A percentile compares a stretch with the other conserved stretches of the same genome.
Evolutionary conservation across 2,113 vertebrate species (phyloP).

Genomic region (Onychostoma macrolepis): DNA sequence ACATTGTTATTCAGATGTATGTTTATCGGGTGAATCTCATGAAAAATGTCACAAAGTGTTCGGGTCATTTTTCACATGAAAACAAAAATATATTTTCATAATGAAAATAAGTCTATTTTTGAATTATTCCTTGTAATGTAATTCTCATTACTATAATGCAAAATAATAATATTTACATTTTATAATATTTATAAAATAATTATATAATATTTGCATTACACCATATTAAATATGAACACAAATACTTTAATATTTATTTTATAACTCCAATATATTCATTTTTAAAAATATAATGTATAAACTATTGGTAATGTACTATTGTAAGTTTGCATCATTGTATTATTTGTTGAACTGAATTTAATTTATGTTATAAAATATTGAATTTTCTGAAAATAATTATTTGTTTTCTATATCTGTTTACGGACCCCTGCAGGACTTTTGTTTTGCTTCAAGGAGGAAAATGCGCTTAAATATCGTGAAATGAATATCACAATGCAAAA

Average conservation of each 20-base stretch:
- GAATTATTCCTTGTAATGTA: too few relatives aligned
- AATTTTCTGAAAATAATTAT: neutral
- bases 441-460: neutral
- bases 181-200: neutral
- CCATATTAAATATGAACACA: neutral
- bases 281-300: neutral
- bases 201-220: neutral
- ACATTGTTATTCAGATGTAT: neutral
- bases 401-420: neutral
- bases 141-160: neutral
- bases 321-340: neutral
- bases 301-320: neutral
- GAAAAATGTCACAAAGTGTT: neutral
- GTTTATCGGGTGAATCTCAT: neutral
- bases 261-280: neutral
- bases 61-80: neutral
- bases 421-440: neutral
- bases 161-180: neutral
- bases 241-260: neutral
- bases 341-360: neutral
- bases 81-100: neutral
- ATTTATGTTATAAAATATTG: neutral
- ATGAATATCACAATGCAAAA: neutral
- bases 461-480: neutral
- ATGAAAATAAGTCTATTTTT: neutral